A percentile compares a stretch with the other conserved stretches of the same genome.
phyloP scores from a whole-genome alignment of 2,797 vertebrate species.

The Otus scops region DNA sequence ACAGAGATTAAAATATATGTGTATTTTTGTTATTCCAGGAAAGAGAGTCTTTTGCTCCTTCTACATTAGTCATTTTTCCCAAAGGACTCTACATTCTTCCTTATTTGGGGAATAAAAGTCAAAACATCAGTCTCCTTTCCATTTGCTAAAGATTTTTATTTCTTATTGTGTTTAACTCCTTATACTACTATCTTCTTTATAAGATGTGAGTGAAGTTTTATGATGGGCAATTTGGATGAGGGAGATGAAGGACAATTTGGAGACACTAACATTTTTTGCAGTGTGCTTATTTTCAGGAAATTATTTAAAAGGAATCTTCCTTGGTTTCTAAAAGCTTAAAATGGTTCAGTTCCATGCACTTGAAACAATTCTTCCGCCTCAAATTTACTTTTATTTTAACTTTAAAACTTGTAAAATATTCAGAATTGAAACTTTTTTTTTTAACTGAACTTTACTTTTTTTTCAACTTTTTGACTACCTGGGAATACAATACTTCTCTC shows the following conservation, averaged over 20 bases:
- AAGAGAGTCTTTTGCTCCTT: slow-evolving; percentile 62
- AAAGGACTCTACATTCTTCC: slow-evolving; percentile 38
- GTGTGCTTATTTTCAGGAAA: neutral
- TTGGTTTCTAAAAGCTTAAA: neutral
- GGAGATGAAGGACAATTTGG: neutral
- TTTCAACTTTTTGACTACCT: neutral
- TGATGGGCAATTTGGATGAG: neutral
- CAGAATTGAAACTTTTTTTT: neutral
- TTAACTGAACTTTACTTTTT: neutral
- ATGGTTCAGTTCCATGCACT: neutral
- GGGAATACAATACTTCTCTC: neutral
- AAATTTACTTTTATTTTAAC: neutral
- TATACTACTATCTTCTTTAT: neutral
- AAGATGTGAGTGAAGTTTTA: neutral
- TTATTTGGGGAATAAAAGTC: slow-evolving; percentile 58
- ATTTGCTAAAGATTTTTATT: slow-evolving; percentile 23
- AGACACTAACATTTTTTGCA: neutral
- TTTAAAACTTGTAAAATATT: neutral
- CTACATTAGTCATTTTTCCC: slow-evolving; percentile 63
- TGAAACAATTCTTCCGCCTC: neutral
- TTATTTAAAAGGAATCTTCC: neutral
- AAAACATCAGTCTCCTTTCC: slow-evolving; percentile 29
- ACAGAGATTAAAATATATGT: slow-evolving; percentile 68
- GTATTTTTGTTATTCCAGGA: slow-evolving; percentile 65
- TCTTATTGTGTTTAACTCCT: slow-evolving; percentile 17